Conservation (phyloP, 2,797 vertebrate species). For the Neosalanx taihuensis region DNA sequence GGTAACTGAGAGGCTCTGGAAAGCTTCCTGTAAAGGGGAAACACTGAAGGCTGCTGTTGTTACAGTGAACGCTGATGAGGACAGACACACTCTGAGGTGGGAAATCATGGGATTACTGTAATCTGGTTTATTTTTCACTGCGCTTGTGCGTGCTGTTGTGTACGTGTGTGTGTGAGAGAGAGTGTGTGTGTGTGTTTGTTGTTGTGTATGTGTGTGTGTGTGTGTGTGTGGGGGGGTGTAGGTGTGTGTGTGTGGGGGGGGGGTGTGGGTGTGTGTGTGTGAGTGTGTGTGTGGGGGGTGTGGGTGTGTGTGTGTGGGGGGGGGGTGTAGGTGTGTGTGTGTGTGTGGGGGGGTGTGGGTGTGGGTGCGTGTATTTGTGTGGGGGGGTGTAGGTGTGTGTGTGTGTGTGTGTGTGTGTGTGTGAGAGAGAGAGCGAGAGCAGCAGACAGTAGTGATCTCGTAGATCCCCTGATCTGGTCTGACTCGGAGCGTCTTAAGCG, state of each 20-base stretch:
- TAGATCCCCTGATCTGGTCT: too few species aligned
- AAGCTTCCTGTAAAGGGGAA: background rate
- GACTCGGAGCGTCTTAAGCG: too few species aligned
- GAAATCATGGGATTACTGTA: background rate
- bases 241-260: too few species aligned
- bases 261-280: too few species aligned
- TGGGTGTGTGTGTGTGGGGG: too few species aligned
- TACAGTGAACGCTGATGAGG: background rate
- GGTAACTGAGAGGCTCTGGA: background rate
- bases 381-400: background rate
- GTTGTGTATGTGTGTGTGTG: too few species aligned
- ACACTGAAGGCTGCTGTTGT: background rate
- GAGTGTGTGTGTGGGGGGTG: too few species aligned
- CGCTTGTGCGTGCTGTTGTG: background rate
- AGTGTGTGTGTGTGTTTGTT: too few species aligned
- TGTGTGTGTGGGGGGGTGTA: background rate
- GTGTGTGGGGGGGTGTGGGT: too few species aligned
- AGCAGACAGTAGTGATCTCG: background rate
- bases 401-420: background rate
- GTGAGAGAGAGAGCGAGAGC: background rate
- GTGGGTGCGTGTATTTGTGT: background rate
- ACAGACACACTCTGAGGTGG: background rate
- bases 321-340: background rate
- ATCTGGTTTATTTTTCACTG: constrained; percentile 1
- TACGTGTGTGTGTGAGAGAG: too few species aligned